Evolutionary conservation across 2,888 invertebrate species (phyloP).

Genomic region (Chaetogeoica ovagalla): DNA sequence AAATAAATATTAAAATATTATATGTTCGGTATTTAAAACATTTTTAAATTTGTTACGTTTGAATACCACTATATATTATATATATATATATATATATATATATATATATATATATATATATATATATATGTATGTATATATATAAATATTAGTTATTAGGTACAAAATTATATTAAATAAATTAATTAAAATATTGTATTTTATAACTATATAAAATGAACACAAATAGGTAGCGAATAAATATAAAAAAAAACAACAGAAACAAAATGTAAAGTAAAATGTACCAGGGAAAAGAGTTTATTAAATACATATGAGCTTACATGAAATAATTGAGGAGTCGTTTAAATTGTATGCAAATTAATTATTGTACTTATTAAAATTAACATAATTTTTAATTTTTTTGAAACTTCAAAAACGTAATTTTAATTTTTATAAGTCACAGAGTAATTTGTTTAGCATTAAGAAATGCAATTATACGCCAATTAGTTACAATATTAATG

Average conservation of each 20-base stretch:
- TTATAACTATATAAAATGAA: constrained; percentile 38
- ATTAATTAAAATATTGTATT: constrained; percentile 4
- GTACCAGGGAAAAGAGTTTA: constrained; percentile 16
- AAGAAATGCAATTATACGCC: not conserved
- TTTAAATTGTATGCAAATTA: not conserved
- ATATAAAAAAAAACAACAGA: not conserved
- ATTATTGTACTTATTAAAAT: not conserved
- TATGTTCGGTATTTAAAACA: not conserved
- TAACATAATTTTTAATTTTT: not conserved
- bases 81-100: too few relatives aligned
- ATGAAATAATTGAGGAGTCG: not conserved
- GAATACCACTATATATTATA: not conserved
- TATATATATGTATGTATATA: too few relatives aligned
- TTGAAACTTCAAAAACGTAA: too few relatives aligned
- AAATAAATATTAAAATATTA: not conserved
- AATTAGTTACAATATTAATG: not conserved
- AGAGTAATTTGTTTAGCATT: not conserved
- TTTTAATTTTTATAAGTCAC: too few relatives aligned
- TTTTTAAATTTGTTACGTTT: constrained; percentile 16
- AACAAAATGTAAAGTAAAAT: constrained; percentile 4
- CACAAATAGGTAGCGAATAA: constrained; percentile 40
- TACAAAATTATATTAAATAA: constrained; percentile 16
- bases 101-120: too few relatives aligned
- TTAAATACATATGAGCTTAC: not conserved
- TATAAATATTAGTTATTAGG: not conserved